Evolutionary conservation across 1,140 invertebrate species (phyloP), one percentile per base, ranked within the genome.

Genomic region (Penaeus vannamei): DNA sequence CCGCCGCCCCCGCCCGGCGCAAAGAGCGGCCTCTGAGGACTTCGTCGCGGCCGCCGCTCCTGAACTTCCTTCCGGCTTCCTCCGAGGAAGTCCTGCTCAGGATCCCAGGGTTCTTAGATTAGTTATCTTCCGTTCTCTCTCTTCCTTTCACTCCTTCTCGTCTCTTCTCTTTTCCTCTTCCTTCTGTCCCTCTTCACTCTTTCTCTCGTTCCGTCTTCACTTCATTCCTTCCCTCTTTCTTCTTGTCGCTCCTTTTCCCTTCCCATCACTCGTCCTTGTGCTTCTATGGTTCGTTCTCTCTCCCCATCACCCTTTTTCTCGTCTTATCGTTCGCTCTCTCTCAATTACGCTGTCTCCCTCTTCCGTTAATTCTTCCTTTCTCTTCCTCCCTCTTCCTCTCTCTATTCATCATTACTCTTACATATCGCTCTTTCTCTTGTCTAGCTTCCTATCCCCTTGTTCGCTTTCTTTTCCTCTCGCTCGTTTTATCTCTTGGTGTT

Each of bases 311-410:
- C n/a, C n/a, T n/a, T n/a, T n/a, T n/a, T n/a, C 77, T 32, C 26
- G n/a, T 79, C 32, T 46, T 46, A 32, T 46, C 79, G 36, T 46
- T 81, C 42, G 20, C 79, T 53, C 79, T 53, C 79, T 81, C 79
- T 53, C 79, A n/a, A n/a, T n/a, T n/a, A n/a, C n/a, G n/a, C n/a
- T n/a, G n/a, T n/a, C n/a, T n/a, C n/a, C n/a, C n/a, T n/a, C n/a
- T n/a, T n/a, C n/a, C n/a, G n/a, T n/a, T n/a, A n/a, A n/a, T n/a
- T n/a, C n/a, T 79, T 36, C 12, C 77, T 79, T 36, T 79, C 77
- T 79, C 77, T 79, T 36, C 42, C 77, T 79, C 77, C 42, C 77
- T 79, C 77, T 79, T 32, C 22, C 32, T 79, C 76, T 26, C 26
- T 36, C 26, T 79, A 32, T 79, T 23, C 29, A 29, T 69, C n/a